phyloP scores from a whole-genome alignment of 2,113 vertebrate genomes.

The Silurus asotus region DNA sequence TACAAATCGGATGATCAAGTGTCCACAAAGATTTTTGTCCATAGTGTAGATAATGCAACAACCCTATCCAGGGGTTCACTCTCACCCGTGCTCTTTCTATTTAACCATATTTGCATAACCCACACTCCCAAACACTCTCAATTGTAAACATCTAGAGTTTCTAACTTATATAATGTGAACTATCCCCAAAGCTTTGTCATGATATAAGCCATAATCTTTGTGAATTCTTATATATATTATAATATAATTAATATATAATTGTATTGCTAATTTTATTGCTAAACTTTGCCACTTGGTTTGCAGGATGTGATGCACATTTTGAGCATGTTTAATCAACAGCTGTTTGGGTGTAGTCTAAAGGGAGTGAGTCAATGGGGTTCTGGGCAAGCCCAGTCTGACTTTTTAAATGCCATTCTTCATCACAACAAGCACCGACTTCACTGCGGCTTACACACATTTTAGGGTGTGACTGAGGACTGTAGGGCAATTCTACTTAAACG shows the following conservation, averaged over 20 bases:
- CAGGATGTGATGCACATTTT: conserved; percentile 16
- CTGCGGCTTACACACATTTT: not conserved
- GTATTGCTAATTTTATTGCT: not conserved
- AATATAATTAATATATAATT: not conserved
- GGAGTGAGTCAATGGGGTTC: conserved; percentile 45
- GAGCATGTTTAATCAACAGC: conserved; percentile 23
- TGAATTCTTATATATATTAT: not conserved
- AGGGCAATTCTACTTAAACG: conserved; percentile 28
- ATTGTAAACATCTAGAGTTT: not conserved
- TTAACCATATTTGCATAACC: not conserved
- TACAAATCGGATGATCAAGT: too few relatives aligned
- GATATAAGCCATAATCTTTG: not conserved
- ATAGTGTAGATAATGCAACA: too few relatives aligned
- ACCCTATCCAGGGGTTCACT: too few relatives aligned
- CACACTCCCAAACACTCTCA: not conserved
- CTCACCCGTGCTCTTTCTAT: not conserved
- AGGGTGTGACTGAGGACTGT: conserved; percentile 46
- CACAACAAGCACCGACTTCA: conserved; percentile 17
- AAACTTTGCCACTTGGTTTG: not conserved
- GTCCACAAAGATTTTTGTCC: too few relatives aligned
- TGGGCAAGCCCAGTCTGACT: conserved; percentile 40
- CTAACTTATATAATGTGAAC: not conserved
- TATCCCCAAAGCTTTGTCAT: not conserved
- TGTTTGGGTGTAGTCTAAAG: conserved; percentile 14
- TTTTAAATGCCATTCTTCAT: conserved; percentile 34